Percentiles rank a stretch among this genome's conserved stretches.
Evolutionary conservation across 2,888 invertebrate species (phyloP).

Genomic region (Amorpha juglandis): DNA sequence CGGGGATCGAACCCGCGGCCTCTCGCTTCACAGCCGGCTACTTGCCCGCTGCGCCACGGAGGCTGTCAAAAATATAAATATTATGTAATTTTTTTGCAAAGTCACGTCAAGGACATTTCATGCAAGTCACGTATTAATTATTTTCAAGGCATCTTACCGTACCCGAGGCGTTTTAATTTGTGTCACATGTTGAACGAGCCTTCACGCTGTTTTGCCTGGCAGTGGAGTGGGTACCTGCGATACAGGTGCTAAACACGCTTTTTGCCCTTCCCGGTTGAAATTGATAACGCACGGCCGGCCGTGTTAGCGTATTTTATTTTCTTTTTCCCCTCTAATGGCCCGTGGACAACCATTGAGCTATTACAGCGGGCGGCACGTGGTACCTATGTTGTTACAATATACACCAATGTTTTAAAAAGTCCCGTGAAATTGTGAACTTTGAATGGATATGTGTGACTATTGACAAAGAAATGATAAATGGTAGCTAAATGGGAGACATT

Average conservation of each 20-base stretch:
- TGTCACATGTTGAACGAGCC: constrained; percentile 9
- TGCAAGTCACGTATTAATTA: constrained; percentile 12
- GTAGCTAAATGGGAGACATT: too few relatives aligned
- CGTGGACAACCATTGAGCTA: constrained; percentile 31
- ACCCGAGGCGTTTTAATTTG: background rate
- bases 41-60: too few relatives aligned
- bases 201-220: constrained; percentile 17
- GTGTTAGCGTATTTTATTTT: constrained; percentile 41
- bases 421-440: background rate
- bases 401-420: background rate
- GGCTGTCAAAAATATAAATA: too few relatives aligned
- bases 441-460: too few relatives aligned
- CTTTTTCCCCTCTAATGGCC: constrained; percentile 38
- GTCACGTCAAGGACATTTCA: background rate
- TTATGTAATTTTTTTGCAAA: too few relatives aligned
- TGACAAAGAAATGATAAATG: too few relatives aligned
- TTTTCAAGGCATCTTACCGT: background rate
- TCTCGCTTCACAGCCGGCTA: too few relatives aligned
- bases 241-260: constrained; percentile 39
- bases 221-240: constrained; percentile 26
- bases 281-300: constrained; percentile 62
- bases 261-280: constrained; percentile 43
- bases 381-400: background rate
- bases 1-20: too few relatives aligned
- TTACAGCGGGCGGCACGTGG: constrained; percentile 23